Evolutionary conservation across 2,113 vertebrate genomes (phyloP).

Genomic region (Tragelaphus buxtoni): DNA sequence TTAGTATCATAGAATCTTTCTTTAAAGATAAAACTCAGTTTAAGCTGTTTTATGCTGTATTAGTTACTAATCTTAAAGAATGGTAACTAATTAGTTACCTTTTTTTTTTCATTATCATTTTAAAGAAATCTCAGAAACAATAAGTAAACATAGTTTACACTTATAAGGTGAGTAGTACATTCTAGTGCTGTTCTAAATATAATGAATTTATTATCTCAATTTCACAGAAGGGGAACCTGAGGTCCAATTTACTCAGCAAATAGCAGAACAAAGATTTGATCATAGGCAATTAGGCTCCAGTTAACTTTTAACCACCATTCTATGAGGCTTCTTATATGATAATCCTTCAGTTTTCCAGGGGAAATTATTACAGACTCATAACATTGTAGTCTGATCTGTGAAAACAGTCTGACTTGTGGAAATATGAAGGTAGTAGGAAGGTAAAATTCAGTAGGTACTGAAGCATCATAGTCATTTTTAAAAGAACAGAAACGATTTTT

Average conservation of each 20-base stretch:
- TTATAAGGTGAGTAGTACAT: not conserved
- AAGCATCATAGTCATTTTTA: not conserved
- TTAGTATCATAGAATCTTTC: not conserved
- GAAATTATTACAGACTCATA: not conserved
- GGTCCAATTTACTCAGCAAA: not conserved
- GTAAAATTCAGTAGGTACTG: not conserved
- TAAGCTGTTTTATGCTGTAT: not conserved
- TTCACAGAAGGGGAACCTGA: not conserved
- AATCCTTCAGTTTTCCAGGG: not conserved
- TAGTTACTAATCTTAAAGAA: not conserved
- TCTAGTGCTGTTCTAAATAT: not conserved
- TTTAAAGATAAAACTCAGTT: constrained; percentile 10
- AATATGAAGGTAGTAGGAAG: not conserved
- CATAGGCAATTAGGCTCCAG: not conserved
- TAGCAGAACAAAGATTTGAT: not conserved
- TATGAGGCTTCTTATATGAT: not conserved
- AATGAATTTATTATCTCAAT: not conserved
- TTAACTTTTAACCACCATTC: not conserved
- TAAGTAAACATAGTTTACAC: not conserved
- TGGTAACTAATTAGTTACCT: not conserved
- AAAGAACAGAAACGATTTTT: not conserved
- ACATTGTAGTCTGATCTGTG: not conserved
- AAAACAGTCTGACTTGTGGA: not conserved
- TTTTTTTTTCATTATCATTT: not conserved
- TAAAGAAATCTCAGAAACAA: not conserved